These are phyloP conservation scores for Chromis chromis DNA, from an alignment of 2,797 vertebrate genomes.

Conservation along the genomic window DNA sequence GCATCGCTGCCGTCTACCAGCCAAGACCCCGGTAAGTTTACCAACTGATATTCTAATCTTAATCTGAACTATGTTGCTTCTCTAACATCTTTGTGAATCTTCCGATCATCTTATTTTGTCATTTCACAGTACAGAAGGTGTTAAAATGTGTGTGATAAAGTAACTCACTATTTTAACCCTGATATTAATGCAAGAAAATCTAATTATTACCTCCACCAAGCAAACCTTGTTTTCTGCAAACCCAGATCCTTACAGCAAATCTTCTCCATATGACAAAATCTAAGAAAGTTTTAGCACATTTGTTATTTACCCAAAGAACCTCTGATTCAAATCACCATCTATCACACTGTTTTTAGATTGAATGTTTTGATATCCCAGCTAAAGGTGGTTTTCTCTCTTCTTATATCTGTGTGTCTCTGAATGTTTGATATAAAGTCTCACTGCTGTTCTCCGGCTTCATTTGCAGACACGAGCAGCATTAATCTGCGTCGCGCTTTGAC, in stretches of 20 bases:
- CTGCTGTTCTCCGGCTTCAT: neutral
- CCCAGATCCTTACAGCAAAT: neutral
- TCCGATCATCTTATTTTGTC: too few species aligned
- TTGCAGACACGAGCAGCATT: conserved; percentile 64
- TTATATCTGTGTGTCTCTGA: neutral
- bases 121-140: too few species aligned
- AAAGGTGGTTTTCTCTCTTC: neutral
- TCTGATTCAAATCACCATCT: neutral
- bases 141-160: too few species aligned
- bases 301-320: neutral
- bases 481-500: conserved; percentile 55
- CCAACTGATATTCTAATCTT: neutral
- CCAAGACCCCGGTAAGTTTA: conserved; percentile 90
- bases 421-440: neutral
- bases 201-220: too few species aligned
- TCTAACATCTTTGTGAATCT: too few species aligned
- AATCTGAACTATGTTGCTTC: too few species aligned
- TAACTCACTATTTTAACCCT: too few species aligned
- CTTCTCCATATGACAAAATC: too few species aligned
- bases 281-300: neutral
- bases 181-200: too few species aligned
- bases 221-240: too few species aligned
- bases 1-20: conserved; percentile 94
- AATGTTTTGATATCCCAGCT: neutral
- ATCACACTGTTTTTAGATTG: neutral